Evolutionary conservation across 1,140 invertebrate genomes (phyloP).

Genomic region (Battus philenor): DNA sequence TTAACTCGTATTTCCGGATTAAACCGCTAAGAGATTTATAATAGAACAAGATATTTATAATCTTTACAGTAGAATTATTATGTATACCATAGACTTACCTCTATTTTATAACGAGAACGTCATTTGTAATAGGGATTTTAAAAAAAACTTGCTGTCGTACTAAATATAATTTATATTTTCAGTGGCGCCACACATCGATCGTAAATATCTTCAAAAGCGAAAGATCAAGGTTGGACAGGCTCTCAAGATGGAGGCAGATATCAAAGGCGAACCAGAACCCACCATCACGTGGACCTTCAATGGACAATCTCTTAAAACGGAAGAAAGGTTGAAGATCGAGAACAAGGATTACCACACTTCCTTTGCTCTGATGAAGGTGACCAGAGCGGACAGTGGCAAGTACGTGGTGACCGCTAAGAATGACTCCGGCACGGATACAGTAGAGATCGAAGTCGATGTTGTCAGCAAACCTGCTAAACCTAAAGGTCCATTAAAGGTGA

Average conservation of each 20-base stretch:
- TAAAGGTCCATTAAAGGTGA: slow-evolving; percentile 90
- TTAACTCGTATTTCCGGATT: no score
- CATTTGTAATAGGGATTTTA: no score
- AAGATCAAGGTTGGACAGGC: slow-evolving; percentile 90
- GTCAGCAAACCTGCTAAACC: slow-evolving; percentile 89
- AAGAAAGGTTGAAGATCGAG: slow-evolving; percentile 86
- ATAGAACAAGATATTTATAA: no score
- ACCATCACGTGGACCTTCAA: slow-evolving; percentile 91
- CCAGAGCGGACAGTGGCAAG: slow-evolving; percentile 88
- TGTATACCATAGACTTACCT: no score
- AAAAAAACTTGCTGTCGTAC: no score
- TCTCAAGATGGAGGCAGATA: slow-evolving; percentile 91
- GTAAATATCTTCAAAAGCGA: slow-evolving; percentile 92
- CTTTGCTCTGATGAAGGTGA: slow-evolving; percentile 89
- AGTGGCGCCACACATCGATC: slow-evolving; percentile 96
- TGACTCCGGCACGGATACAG: slow-evolving; percentile 93
- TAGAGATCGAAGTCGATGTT: slow-evolving; percentile 94
- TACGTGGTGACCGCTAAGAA: slow-evolving; percentile 95
- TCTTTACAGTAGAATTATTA: no score
- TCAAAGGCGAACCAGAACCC: slow-evolving; percentile 94
- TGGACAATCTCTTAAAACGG: slow-evolving; percentile 78
- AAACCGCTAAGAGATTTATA: no score
- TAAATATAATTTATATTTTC: no score
- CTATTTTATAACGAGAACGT: no score
- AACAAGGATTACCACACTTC: slow-evolving; percentile 96